phyloP scores from a whole-genome alignment of 2,888 invertebrate genomes.

The Minunthozetes semirufus region DNA sequence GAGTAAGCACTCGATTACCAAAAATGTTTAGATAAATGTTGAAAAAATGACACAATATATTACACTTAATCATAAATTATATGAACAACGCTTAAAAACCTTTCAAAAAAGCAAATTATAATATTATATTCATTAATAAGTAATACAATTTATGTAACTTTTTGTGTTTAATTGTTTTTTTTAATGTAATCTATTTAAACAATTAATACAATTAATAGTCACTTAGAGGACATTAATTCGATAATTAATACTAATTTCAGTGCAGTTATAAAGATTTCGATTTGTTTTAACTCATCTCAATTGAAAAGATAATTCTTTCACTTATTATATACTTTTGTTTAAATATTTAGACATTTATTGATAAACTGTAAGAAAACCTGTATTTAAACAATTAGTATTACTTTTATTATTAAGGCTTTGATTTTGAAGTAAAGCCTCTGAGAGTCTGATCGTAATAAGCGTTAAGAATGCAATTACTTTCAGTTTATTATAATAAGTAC shows the following conservation, averaged over 20 bases:
- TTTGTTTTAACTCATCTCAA: background rate
- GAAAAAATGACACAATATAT: background rate
- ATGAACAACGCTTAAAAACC: background rate
- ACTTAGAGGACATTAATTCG: background rate
- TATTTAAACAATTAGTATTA: background rate
- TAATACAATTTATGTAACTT: background rate
- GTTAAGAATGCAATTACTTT: background rate
- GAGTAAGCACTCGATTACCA: background rate
- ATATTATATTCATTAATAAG: conserved; percentile 30
- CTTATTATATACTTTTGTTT: background rate
- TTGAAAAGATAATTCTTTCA: background rate
- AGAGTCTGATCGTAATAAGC: background rate
- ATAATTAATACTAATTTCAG: conserved; percentile 16
- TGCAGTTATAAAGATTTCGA: background rate
- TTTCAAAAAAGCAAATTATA: conserved; percentile 8
- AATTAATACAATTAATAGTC: conserved; percentile 30
- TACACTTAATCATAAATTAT: conserved; percentile 11
- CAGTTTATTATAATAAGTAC: background rate
- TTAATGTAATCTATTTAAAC: conserved; percentile 16
- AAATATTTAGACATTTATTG: background rate
- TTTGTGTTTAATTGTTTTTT: conserved; percentile 10
- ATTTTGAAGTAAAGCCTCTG: background rate
- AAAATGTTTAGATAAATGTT: background rate
- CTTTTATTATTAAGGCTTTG: background rate
- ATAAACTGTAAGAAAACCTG: background rate